Base-by-base conservation (phyloP, 2,888 invertebrate species). In the Matsumyia berberina region DNA sequence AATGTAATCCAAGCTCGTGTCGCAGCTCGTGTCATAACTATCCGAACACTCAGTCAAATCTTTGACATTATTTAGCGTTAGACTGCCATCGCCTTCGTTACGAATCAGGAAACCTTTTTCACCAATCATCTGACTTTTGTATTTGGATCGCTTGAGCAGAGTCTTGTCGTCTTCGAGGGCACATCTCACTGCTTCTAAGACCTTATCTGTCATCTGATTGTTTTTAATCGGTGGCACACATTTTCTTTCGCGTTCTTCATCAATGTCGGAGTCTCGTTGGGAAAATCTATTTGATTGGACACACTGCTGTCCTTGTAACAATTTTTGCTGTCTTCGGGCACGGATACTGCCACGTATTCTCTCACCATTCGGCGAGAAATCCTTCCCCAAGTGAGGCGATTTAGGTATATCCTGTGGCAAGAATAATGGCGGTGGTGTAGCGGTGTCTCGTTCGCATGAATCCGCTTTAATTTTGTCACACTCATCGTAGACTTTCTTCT, bases 341-440 rank as follows among this genome's bases (percentile, higher is more conserved):
- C 92, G 88, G 87, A 91, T 91, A 79, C 92, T 92, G 76, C 91
- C 91, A 35, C 92, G 88, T 79, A 92, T 88, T 7, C 92, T 88
- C 31, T 92, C 92, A 4, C 92, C 92, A 33, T 90, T 91, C 0
- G 92, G 92, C 12, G 91, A 91, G 86, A 92, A 92, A 82, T 92
- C 92, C 83, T 92, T 92, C 15, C 92, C 91, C 57, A 92, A 86
- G 79, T 92, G 92, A 12, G 92, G 92, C 0, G 92, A 92, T 73
- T 92, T 92, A 7, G 92, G 92, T 87, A 92, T 91, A 29, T 90
- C 90, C 17, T 88, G 88, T 31, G 90, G 87, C 15, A 89, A 69
- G 39, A 88, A 87, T 9, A 62, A 15, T 17, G 81, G 77, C 31
- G 62, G 76, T 8, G 76, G 66, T 11, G 53, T 2, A 6, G 29